Percentiles rank a stretch among this genome's conserved stretches.
Evolutionary conservation across 2,888 invertebrate genomes (phyloP).

Genomic region (Leptarthrus brevirostris): DNA sequence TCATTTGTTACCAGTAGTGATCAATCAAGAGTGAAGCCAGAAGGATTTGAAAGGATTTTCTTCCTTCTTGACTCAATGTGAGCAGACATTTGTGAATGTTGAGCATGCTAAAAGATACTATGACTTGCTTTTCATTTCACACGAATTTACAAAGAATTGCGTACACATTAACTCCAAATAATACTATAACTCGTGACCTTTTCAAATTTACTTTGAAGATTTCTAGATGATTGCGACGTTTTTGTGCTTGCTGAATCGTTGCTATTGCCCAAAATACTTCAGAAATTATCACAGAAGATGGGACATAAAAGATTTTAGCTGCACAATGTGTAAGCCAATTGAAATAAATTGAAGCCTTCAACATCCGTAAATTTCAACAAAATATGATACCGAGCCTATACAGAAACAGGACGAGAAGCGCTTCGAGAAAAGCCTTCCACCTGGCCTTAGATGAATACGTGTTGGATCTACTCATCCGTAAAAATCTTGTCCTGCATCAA

Average conservation of each 20-base stretch:
- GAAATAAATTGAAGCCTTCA: not conserved
- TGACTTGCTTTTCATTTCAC: slow-evolving; percentile 43
- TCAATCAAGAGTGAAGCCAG: slow-evolving; percentile 48
- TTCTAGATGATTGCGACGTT: slow-evolving; percentile 22
- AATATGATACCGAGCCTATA: not conserved
- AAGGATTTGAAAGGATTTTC: slow-evolving; percentile 43
- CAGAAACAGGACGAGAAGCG: not conserved
- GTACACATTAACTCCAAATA: not conserved
- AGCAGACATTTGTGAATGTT: slow-evolving; percentile 38
- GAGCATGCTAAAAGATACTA: slow-evolving; percentile 24
- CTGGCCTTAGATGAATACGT: slow-evolving; percentile 38
- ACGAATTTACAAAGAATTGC: slow-evolving; percentile 25
- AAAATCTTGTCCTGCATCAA: slow-evolving; percentile 52
- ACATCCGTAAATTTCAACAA: slow-evolving; percentile 8
- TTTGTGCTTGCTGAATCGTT: not conserved
- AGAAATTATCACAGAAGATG: slow-evolving; percentile 35
- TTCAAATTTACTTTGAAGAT: slow-evolving; percentile 16
- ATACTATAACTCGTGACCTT: not conserved
- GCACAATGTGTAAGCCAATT: not conserved
- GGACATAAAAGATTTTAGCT: slow-evolving; percentile 15
- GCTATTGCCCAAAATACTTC: slow-evolving; percentile 4
- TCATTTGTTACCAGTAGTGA: slow-evolving; percentile 46
- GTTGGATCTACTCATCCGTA: slow-evolving; percentile 33
- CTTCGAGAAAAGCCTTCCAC: not conserved
- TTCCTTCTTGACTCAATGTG: slow-evolving; percentile 42